Evolutionary conservation across 1,140 invertebrate genomes (phyloP).

Genomic region (Neomicropteryx cornuta): DNA sequence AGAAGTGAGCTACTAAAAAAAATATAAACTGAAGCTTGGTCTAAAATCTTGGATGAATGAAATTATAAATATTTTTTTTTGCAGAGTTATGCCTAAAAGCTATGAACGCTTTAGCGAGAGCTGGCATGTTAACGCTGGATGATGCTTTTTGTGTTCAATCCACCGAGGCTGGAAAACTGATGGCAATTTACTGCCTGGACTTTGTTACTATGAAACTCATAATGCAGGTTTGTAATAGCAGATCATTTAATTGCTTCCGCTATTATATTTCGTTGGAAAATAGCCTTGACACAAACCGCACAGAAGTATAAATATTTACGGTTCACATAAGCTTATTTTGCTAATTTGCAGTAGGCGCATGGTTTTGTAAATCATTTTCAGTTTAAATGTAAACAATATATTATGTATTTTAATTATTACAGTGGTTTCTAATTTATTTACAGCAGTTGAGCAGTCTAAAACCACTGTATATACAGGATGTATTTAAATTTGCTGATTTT

Average conservation of each 20-base stretch:
- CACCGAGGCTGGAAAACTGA: slow-evolving; percentile 47
- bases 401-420: no score
- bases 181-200: slow-evolving; percentile 55
- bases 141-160: slow-evolving; percentile 43
- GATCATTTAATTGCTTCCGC: not conserved
- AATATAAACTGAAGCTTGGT: no score
- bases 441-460: no score
- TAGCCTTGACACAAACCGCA: not conserved
- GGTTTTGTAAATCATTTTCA: no score
- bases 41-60: no score
- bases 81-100: slow-evolving; percentile 46
- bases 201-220: slow-evolving; percentile 57
- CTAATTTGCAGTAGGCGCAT: not conserved
- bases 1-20: no score
- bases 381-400: no score
- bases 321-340: not conserved
- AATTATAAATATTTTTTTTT: no score
- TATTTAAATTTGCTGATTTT: no score
- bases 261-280: not conserved
- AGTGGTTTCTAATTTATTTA: no score
- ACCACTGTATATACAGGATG: no score
- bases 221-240: slow-evolving; percentile 31
- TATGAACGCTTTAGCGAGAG: slow-evolving; percentile 45
- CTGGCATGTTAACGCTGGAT: slow-evolving; percentile 45
- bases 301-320: not conserved